phyloP scores from a whole-genome alignment of 2,888 invertebrate species.

The Therioaphis trifolii region DNA sequence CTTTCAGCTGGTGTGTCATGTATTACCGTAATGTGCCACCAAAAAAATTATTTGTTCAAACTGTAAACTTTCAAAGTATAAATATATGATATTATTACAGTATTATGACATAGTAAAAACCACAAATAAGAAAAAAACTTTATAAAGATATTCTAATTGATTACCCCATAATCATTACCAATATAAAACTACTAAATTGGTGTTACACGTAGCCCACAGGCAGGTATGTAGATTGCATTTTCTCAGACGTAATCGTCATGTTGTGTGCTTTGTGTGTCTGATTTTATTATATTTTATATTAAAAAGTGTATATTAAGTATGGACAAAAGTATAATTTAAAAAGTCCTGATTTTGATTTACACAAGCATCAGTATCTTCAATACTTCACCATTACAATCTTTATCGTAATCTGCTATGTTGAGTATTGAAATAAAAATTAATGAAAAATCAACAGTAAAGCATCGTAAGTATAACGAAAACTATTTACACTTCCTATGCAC shows the following conservation, averaged over 20 bases:
- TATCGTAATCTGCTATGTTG: no score
- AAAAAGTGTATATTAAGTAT: not conserved
- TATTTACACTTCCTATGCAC: not conserved
- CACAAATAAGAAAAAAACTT: slow-evolving; percentile 6
- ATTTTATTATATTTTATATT: not conserved
- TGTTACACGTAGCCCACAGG: not conserved
- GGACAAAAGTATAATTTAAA: not conserved
- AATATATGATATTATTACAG: slow-evolving; percentile 1
- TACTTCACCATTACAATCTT: not conserved
- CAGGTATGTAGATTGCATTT: slow-evolving; percentile 11
- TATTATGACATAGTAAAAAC: not conserved
- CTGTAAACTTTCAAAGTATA: not conserved
- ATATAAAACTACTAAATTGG: slow-evolving; percentile 12
- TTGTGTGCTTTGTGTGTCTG: not conserved
- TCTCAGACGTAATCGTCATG: not conserved
- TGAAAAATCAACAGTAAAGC: slow-evolving; percentile 16
- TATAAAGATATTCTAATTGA: not conserved
- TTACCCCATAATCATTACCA: not conserved
- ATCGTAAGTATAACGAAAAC: slow-evolving; percentile 66
- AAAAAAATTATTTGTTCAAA: not conserved
- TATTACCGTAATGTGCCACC: not conserved
- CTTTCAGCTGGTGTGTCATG: not conserved
- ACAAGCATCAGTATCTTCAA: not conserved
- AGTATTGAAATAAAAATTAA: no score
- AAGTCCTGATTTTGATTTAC: not conserved